Base-by-base conservation (phyloP, 2,113 vertebrate genomes). In the Hippocampus mohnikei region DNA sequence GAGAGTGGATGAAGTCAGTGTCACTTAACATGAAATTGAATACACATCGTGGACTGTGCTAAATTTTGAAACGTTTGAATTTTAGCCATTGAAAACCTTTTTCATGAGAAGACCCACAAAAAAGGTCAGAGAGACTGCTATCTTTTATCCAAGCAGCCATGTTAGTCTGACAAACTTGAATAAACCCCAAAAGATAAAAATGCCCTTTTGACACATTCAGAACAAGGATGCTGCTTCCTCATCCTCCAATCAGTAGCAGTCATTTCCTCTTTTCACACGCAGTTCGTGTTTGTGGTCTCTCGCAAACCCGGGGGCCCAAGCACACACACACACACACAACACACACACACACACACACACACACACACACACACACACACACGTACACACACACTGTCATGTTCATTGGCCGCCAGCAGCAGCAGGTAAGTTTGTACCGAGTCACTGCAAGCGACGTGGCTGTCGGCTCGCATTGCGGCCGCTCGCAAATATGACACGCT, bases 361-460 rank as follows among this genome's bases (percentile, higher is more conserved):
- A 27, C 61, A 37, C 50, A 65, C 25, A 44, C 76, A 58, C 16
- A 40, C 33, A 29, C 56, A 71, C 10, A 50, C 44, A 55, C 55
- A 23, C 53, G 53, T 9, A 61, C 25, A 15, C 56, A 60, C 71
- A 69, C 10, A 55, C 80, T 82, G 84, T 82, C 75, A 79, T 68
- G 67, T 81, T 77, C 37, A 62, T 72, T 76, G 53, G 73, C 79
- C 69, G 50, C 27, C 25, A 72, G 67, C 82, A 70, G 8, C 70
- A 75, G 79, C 79, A 76, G 78, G 77, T 84, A 82, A 44, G 73
- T 70, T 67, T 8, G 72, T 58, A 15, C 66, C 13, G 2, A 76
- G 65, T 63, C 65, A 15, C 46, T 60, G 81, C 78, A 79, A 70
- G 75, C 77, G 67, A 66, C 59, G 21, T 40, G 52, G 65, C 75